Conservation (phyloP, 2,113 vertebrate genomes). For the Herpailurus yagouaroundi region DNA sequence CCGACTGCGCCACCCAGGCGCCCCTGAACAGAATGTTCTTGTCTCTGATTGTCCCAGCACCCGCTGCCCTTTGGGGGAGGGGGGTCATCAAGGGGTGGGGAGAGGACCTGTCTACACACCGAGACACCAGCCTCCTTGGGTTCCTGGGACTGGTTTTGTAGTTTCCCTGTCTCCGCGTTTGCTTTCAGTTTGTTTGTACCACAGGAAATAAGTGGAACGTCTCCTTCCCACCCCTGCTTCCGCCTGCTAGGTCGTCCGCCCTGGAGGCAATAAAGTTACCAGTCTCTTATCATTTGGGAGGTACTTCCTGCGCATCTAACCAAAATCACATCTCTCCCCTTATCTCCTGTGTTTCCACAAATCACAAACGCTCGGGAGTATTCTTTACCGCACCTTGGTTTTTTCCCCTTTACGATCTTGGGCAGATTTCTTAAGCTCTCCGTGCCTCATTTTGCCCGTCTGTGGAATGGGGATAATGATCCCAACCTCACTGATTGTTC, state of each 20-base stretch:
- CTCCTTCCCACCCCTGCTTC: background rate
- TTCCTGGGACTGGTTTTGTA: no score
- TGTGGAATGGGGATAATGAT: background rate
- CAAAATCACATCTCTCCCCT: background rate
- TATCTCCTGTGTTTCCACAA: background rate
- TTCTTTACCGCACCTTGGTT: background rate
- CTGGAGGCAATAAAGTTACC: background rate
- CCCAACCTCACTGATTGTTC: background rate
- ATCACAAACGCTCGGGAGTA: background rate
- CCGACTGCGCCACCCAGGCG: no score
- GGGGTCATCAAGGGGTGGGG: no score
- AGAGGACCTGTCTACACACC: background rate
- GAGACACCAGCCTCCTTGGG: background rate
- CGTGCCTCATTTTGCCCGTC: background rate
- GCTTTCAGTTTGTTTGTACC: background rate
- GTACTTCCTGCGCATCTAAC: background rate
- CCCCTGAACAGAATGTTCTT: background rate
- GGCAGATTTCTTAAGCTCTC: background rate
- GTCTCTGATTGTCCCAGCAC: background rate
- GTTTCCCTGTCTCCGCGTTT: no score
- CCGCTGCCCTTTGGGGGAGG: background rate
- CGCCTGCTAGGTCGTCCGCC: background rate
- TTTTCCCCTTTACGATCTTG: background rate
- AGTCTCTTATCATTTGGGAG: background rate
- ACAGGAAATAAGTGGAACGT: background rate